Conservation (phyloP, 2,113 vertebrate genomes). For the Sialia sialis region DNA sequence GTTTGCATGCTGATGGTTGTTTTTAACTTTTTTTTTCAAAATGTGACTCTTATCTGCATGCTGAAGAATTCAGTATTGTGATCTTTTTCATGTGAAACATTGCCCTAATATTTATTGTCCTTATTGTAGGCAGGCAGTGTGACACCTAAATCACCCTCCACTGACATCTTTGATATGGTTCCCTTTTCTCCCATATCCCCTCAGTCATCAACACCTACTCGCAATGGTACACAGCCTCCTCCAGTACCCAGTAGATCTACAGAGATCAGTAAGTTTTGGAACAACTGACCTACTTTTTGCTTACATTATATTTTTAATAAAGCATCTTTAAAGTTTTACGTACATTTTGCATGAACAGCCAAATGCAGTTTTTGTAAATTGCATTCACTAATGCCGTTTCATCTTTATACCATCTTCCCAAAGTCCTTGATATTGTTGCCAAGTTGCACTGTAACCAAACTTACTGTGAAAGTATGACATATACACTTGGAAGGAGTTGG, state of each 20-base stretch:
- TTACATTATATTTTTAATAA: background rate
- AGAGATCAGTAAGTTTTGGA: constrained; percentile 84
- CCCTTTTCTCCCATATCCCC: constrained; percentile 91
- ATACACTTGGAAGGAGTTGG: background rate
- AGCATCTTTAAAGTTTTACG: background rate
- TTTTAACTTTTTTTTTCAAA: background rate
- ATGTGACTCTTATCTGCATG: constrained; percentile 2
- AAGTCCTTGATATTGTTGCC: background rate
- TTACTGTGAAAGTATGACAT: background rate
- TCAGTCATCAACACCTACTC: constrained; percentile 81
- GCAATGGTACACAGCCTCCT: constrained; percentile 87
- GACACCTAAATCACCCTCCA: constrained; percentile 82
- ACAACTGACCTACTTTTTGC: constrained; percentile 22
- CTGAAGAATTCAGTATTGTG: constrained; percentile 30
- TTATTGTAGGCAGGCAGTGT: constrained; percentile 83
- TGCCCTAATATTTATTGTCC: constrained; percentile 57
- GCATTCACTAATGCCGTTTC: background rate
- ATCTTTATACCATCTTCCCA: background rate
- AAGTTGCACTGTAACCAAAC: background rate
- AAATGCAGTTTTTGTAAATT: background rate
- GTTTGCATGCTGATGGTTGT: constrained; percentile 37
- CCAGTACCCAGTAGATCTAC: constrained; percentile 83
- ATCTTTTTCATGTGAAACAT: constrained; percentile 10
- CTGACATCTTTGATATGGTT: constrained; percentile 98
- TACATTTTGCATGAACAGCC: constrained; percentile 10